Percentiles rank a stretch among this genome's conserved stretches.
These are phyloP conservation scores for Zenarchopterus dispar DNA, from an alignment of 2,797 vertebrate species.

Conservation along the genomic window DNA sequence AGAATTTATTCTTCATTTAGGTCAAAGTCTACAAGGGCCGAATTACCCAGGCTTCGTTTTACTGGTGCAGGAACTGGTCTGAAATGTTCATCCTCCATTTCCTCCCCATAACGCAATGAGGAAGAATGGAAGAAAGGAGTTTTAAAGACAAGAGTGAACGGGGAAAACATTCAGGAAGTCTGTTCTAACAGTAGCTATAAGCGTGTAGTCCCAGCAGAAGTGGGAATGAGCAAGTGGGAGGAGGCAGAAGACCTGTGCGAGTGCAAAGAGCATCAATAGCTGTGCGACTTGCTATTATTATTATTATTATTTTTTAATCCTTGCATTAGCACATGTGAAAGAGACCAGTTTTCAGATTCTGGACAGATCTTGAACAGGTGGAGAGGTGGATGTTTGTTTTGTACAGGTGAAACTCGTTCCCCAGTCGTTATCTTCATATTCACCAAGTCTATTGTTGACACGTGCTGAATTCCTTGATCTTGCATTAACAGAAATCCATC, in stretches of 20 bases:
- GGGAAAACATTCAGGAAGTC: slow-evolving; percentile 48
- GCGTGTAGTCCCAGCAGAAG: slow-evolving; percentile 23
- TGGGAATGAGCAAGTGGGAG: slow-evolving; percentile 34
- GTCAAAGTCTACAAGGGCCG: slow-evolving; percentile 14
- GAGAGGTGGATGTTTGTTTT: slow-evolving; percentile 30
- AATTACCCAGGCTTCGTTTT: slow-evolving; percentile 17
- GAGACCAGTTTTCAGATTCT: slow-evolving; percentile 34
- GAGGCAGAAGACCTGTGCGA: slow-evolving; percentile 19
- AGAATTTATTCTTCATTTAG: slow-evolving; percentile 54
- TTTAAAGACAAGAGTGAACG: slow-evolving; percentile 10
- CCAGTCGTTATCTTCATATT: slow-evolving; percentile 67
- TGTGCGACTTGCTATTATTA: slow-evolving; percentile 15
- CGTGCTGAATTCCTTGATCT: slow-evolving; percentile 40
- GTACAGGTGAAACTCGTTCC: slow-evolving; percentile 52
- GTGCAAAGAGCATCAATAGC: slow-evolving; percentile 41
- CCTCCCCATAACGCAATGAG: slow-evolving; percentile 36
- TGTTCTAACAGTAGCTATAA: slow-evolving; percentile 37
- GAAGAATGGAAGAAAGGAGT: slow-evolving; percentile 21
- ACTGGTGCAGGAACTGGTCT: slow-evolving; percentile 7
- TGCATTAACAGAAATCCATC: slow-evolving; percentile 38
- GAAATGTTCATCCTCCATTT: slow-evolving; percentile 5
- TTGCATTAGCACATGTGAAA: slow-evolving; percentile 42
- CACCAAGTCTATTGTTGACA: slow-evolving; percentile 47
- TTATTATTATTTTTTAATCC: slow-evolving; percentile 25
- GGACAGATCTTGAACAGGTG: slow-evolving; percentile 30